phyloP scores from a whole-genome alignment of 2,888 invertebrate species.

The Apotomis turbidana region DNA sequence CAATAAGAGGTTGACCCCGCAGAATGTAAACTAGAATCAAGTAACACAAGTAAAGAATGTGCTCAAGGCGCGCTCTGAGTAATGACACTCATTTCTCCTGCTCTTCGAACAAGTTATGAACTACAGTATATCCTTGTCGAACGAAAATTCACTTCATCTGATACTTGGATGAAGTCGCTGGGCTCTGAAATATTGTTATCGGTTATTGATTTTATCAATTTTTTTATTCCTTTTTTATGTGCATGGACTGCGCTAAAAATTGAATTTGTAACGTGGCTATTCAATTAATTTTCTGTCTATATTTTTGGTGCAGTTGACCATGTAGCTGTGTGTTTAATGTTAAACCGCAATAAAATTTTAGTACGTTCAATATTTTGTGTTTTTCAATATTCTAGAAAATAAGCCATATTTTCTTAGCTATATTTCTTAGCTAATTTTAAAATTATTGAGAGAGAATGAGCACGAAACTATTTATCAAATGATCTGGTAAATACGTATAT shows the following conservation, averaged over 20 bases:
- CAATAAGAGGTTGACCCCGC: constrained; percentile 59
- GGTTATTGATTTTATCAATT: constrained; percentile 31
- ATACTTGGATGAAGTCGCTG: constrained; percentile 47
- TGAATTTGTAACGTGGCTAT: background rate
- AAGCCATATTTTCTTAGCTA: too few relatives aligned
- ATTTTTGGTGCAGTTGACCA: background rate
- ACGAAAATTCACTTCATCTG: constrained; percentile 71
- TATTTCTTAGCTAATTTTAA: too few relatives aligned
- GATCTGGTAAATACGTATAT: too few relatives aligned
- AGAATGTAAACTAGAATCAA: constrained; percentile 65
- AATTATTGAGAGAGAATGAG: too few relatives aligned
- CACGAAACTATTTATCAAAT: too few relatives aligned
- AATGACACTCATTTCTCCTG: constrained; percentile 70
- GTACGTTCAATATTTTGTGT: too few relatives aligned
- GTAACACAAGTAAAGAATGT: constrained; percentile 63
- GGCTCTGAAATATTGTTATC: constrained; percentile 41
- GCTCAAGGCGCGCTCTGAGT: constrained; percentile 67
- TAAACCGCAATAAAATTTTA: too few relatives aligned
- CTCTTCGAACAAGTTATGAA: constrained; percentile 67
- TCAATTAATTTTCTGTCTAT: background rate
- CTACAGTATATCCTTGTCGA: constrained; percentile 74
- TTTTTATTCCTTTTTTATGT: constrained; percentile 5
- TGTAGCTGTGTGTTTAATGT: too few relatives aligned
- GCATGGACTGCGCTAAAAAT: background rate
- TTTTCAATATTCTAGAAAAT: too few relatives aligned